Evolutionary conservation across 2,113 vertebrate genomes (phyloP).

Genomic region (Ramphastos sulfuratus): DNA sequence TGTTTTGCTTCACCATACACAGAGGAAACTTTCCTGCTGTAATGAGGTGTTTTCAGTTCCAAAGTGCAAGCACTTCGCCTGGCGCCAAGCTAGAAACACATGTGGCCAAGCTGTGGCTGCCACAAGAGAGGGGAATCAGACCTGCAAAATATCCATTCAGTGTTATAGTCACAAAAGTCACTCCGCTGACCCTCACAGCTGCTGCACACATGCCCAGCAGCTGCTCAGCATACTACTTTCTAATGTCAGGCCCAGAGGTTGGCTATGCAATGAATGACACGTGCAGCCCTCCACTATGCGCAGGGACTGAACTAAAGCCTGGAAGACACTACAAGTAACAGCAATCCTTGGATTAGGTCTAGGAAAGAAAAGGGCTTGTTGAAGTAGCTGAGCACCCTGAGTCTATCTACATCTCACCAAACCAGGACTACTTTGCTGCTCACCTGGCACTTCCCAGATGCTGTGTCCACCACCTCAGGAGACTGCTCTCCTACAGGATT

Average conservation of each 20-base stretch:
- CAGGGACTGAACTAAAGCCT: background rate
- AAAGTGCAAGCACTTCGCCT: rapidly evolving
- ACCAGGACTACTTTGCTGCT: background rate
- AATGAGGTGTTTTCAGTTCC: background rate
- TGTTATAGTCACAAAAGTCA: background rate
- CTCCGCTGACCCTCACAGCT: background rate
- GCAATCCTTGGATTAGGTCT: background rate
- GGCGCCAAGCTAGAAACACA: background rate
- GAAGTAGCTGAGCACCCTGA: background rate
- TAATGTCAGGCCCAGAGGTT: rapidly evolving
- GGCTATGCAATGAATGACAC: background rate
- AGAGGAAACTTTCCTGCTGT: background rate
- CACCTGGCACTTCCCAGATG: background rate
- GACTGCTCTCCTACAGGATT: background rate
- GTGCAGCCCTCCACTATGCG: background rate
- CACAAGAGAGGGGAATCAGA: background rate
- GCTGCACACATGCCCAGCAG: background rate
- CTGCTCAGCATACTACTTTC: background rate
- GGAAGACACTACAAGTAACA: background rate
- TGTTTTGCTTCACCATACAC: background rate
- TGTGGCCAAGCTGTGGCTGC: rapidly evolving
- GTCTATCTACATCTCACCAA: background rate
- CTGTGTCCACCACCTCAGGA: background rate
- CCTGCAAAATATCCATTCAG: background rate
- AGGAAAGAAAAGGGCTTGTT: background rate